Percentiles rank a stretch among this genome's conserved stretches.
Evolutionary conservation across 2,797 vertebrate genomes (phyloP).

Genomic region (Poecilia picta): DNA sequence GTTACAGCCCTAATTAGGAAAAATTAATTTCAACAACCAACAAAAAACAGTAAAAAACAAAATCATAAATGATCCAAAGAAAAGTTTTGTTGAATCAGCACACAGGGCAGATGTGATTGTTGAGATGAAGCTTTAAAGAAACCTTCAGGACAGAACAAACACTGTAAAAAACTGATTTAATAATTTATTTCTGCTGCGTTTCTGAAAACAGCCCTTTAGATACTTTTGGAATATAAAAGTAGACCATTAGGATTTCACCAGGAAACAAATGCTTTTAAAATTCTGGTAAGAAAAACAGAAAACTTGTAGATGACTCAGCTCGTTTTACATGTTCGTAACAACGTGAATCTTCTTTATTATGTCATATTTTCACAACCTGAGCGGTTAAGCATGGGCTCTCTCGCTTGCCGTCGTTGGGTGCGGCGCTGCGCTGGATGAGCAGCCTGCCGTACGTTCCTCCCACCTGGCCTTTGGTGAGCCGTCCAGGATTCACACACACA

Average conservation of each 20-base stretch:
- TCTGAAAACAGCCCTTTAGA: neutral
- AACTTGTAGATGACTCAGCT: neutral
- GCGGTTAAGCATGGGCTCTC: constrained; percentile 82
- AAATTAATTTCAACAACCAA: neutral
- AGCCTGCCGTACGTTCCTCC: constrained; percentile 90
- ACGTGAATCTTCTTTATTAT: constrained; percentile 3
- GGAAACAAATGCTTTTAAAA: neutral
- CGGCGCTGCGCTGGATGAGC: constrained; percentile 68
- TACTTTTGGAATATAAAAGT: constrained; percentile 42
- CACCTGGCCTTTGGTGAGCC: constrained; percentile 92
- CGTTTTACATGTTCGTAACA: neutral
- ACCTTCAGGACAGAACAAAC: constrained; percentile 4
- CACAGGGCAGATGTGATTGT: neutral
- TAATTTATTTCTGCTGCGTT: constrained; percentile 45
- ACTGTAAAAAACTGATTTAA: constrained; percentile 34
- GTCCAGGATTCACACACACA: constrained; percentile 91
- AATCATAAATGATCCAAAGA: too few relatives aligned
- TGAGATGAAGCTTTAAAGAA: neutral
- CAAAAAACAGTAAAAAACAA: neutral
- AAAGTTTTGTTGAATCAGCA: neutral
- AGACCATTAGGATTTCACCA: constrained; percentile 2
- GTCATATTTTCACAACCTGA: constrained; percentile 91
- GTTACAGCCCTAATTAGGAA: too few relatives aligned
- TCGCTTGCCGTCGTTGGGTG: constrained; percentile 46
- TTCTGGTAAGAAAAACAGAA: neutral